Evolutionary conservation across 2,888 invertebrate species (phyloP).

Genomic region (Conops quadrifasciatus): DNA sequence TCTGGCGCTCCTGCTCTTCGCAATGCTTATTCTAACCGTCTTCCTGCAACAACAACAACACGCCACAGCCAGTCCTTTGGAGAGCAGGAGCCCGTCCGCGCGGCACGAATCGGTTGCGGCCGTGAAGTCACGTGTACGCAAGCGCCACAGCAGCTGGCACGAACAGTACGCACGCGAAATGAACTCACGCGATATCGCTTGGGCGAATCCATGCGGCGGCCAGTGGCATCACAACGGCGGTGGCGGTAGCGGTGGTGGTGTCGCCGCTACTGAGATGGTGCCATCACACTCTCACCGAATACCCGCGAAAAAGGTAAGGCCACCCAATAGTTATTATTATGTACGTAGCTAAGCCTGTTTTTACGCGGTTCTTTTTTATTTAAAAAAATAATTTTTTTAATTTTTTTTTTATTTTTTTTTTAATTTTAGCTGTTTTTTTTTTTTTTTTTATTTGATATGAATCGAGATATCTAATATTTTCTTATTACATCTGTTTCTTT

Average conservation of each 20-base stretch:
- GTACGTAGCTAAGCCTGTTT: too few species aligned
- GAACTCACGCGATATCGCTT: conserved; percentile 44
- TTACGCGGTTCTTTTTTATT: too few species aligned
- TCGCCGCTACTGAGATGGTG: conserved; percentile 13
- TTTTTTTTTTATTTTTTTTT: neutral
- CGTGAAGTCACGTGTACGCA: conserved; percentile 40
- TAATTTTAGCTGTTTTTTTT: too few species aligned
- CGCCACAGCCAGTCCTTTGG: conserved; percentile 25
- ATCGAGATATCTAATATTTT: too few species aligned
- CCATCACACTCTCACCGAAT: conserved; percentile 25
- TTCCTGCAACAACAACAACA: conserved; percentile 30
- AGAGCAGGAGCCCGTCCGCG: neutral
- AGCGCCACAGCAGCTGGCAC: conserved; percentile 43
- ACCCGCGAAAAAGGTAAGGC: conserved; percentile 43
- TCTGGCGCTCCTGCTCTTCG: conserved; percentile 36
- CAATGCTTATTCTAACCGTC: conserved; percentile 34
- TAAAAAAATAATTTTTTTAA: too few species aligned
- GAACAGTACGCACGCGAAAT: conserved; percentile 43
- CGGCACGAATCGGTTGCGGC: neutral
- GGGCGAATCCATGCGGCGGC: conserved; percentile 55
- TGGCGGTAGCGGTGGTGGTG: too few species aligned
- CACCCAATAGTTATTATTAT: too few species aligned
- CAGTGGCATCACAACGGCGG: conserved; percentile 39
- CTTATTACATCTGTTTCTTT: too few species aligned
- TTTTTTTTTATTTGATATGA: conserved; percentile 11